Percentiles rank a stretch among this genome's conserved stretches.
These are phyloP conservation scores for Eptatretus atami DNA, from an alignment of 2,797 vertebrate genomes.

Conservation along the genomic window DNA sequence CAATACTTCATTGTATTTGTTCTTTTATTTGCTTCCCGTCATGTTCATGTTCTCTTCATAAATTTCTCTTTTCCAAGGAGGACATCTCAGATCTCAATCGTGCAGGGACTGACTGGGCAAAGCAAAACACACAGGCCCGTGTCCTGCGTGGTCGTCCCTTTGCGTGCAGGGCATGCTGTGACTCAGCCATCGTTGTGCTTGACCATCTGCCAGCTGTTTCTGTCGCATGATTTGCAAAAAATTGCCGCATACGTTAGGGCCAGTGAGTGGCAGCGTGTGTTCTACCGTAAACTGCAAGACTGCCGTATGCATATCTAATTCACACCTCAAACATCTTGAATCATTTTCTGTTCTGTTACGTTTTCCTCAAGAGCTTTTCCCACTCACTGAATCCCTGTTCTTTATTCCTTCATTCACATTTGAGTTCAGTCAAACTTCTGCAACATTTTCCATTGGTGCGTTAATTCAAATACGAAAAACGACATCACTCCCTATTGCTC, in stretches of 20 bases:
- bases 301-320: slow-evolving; percentile 14
- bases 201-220: slow-evolving; percentile 68
- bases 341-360: too few species aligned
- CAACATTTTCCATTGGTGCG: too few species aligned
- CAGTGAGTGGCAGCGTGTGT: slow-evolving; percentile 69
- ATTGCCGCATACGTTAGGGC: slow-evolving; percentile 54
- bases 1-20: too few species aligned
- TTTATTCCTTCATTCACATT: too few species aligned
- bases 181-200: slow-evolving; percentile 64
- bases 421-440: too few species aligned
- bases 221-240: slow-evolving; percentile 64
- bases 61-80: slow-evolving; percentile 18
- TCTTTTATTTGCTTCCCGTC: too few species aligned
- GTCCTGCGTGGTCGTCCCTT: slow-evolving; percentile 58
- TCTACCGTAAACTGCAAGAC: slow-evolving; percentile 66
- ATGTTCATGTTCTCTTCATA: neutral
- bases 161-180: slow-evolving; percentile 78
- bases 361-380: too few species aligned
- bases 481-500: neutral
- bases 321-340: too few species aligned
- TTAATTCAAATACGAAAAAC: too few species aligned
- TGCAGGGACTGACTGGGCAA: slow-evolving; percentile 40
- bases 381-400: too few species aligned
- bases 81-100: slow-evolving; percentile 76
- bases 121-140: slow-evolving; percentile 45